Conservation (phyloP, 1,140 invertebrate genomes). For the Hylaeus volcanicus region DNA sequence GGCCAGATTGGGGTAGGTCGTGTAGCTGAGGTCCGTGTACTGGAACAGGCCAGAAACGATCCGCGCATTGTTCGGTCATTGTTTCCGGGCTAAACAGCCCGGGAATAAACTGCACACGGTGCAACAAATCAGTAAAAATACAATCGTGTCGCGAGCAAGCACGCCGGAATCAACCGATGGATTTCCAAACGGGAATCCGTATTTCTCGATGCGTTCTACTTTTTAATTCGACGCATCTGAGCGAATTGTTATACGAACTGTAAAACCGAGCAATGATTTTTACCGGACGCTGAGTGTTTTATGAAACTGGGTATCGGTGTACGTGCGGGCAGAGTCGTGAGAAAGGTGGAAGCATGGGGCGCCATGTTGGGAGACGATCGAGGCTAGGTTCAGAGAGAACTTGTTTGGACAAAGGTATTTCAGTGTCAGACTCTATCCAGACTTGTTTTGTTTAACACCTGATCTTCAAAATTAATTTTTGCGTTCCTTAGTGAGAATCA, state of each 20-base stretch:
- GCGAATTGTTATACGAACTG: conserved; percentile 42
- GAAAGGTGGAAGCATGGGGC: too few species aligned
- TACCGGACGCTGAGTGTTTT: conserved; percentile 58
- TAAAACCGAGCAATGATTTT: conserved; percentile 60
- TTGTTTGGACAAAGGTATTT: too few species aligned
- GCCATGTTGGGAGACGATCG: too few species aligned
- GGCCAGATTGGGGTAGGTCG: conserved; percentile 93
- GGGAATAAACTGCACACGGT: not conserved
- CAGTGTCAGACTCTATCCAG: too few species aligned
- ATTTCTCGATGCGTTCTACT: conserved; percentile 34
- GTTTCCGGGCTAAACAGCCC: not conserved
- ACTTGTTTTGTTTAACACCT: too few species aligned
- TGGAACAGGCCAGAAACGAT: conserved; percentile 74
- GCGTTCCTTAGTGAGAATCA: too few species aligned
- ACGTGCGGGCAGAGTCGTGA: not conserved
- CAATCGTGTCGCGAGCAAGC: conserved; percentile 14
- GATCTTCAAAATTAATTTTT: too few species aligned
- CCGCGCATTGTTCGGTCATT: not conserved
- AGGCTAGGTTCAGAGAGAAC: too few species aligned
- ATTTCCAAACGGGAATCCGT: conserved; percentile 50
- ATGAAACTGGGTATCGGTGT: conserved; percentile 42
- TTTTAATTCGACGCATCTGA: conserved; percentile 49
- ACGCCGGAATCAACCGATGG: conserved; percentile 1
- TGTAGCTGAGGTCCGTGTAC: conserved; percentile 94
- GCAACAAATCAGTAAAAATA: not conserved